Evolutionary conservation across 2,888 invertebrate genomes (phyloP).

Genomic region (Torymus tubicola): DNA sequence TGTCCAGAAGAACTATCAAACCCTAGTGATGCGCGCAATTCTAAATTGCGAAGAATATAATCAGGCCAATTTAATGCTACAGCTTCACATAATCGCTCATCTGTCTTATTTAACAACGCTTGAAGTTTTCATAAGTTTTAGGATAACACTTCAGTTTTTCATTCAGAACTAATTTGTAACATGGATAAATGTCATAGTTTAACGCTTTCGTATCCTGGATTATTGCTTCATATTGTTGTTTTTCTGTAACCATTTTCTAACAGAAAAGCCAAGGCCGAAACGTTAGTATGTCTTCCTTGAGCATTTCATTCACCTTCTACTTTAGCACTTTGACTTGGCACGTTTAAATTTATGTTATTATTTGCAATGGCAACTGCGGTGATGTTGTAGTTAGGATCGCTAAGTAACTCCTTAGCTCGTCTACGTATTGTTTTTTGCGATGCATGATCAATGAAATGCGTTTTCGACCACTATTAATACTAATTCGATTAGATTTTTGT

Average conservation of each 20-base stretch:
- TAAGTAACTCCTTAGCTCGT: neutral
- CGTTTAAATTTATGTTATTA: neutral
- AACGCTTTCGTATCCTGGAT: neutral
- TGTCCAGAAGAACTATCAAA: neutral
- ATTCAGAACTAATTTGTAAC: neutral
- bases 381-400: neutral
- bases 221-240: neutral
- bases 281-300: neutral
- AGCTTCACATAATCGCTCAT: neutral
- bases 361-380: neutral
- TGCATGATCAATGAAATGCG: neutral
- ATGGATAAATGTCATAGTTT: neutral
- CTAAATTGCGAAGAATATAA: neutral
- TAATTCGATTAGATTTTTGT: neutral
- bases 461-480: slow-evolving; percentile 3
- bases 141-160: neutral
- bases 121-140: neutral
- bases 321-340: neutral
- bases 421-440: neutral
- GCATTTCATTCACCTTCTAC: neutral
- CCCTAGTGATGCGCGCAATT: neutral
- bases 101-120: neutral
- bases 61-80: neutral
- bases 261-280: neutral
- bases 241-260: neutral